Conservation (phyloP, 1,140 invertebrate genomes). For the Asbolus verrucosus region DNA sequence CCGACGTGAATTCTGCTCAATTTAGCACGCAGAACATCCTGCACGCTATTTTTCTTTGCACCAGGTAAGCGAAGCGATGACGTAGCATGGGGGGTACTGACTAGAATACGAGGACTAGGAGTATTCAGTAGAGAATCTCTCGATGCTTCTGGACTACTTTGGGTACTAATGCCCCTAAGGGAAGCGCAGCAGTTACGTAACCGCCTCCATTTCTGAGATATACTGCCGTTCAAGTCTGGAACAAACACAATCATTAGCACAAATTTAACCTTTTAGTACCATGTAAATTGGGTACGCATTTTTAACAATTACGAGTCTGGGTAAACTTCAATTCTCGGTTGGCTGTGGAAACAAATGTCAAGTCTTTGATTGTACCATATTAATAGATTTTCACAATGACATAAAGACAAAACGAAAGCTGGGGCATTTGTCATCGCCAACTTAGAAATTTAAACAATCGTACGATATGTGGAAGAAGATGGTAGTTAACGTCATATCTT, state of each 20-base stretch:
- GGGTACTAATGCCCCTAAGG: conserved; percentile 69
- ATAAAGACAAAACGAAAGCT: too few relatives aligned
- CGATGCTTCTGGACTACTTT: conserved; percentile 67
- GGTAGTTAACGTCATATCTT: not conserved
- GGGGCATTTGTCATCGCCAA: too few relatives aligned
- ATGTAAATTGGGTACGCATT: too few relatives aligned
- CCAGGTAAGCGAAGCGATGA: conserved; percentile 72
- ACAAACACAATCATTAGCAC: too few relatives aligned
- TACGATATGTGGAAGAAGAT: too few relatives aligned
- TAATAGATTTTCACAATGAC: too few relatives aligned
- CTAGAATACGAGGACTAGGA: conserved; percentile 63
- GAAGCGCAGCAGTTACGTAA: conserved; percentile 76
- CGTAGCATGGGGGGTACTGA: conserved; percentile 61
- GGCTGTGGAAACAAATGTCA: too few relatives aligned
- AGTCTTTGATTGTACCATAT: too few relatives aligned
- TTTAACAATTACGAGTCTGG: too few relatives aligned
- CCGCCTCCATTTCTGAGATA: conserved; percentile 79
- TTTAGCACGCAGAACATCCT: conserved; percentile 72
- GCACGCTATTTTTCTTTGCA: conserved; percentile 68
- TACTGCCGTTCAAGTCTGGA: conserved; percentile 81
- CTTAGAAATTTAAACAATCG: too few relatives aligned
- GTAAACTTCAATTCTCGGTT: too few relatives aligned
- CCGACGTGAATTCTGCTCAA: conserved; percentile 77
- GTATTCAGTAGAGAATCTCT: conserved; percentile 64
- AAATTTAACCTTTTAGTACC: too few relatives aligned